Percentiles rank a stretch among this genome's conserved stretches.
Evolutionary conservation across 2,113 vertebrate species (phyloP).

Genomic region (Scytalopus superciliaris): DNA sequence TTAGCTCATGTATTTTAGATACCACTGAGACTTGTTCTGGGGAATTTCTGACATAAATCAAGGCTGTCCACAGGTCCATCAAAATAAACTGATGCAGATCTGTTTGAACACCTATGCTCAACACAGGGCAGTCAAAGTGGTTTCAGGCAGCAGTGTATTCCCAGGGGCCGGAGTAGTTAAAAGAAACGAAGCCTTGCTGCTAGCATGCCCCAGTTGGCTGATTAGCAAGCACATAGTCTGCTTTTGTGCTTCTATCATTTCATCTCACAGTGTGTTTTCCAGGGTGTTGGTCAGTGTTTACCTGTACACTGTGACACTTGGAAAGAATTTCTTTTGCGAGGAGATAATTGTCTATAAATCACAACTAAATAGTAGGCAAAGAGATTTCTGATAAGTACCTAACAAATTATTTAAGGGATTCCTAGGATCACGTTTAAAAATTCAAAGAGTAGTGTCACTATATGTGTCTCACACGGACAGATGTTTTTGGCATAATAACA

Average conservation of each 20-base stretch:
- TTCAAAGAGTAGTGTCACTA: background rate
- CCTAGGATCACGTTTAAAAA: conserved; percentile 1
- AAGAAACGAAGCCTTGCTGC: background rate
- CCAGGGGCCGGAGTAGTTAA: background rate
- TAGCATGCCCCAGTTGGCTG: conserved; percentile 15
- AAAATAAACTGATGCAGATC: conserved; percentile 4
- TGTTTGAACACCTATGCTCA: conserved; percentile 2
- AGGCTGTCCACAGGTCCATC: conserved; percentile 3
- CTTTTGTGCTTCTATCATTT: background rate
- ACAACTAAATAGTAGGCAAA: background rate
- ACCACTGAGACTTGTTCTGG: background rate
- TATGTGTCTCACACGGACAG: background rate
- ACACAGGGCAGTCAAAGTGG: conserved; percentile 16
- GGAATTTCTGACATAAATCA: conserved; percentile 18
- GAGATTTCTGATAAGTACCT: conserved; percentile 10
- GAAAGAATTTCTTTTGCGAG: conserved; percentile 5
- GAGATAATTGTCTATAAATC: conserved; percentile 42
- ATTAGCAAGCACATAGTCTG: background rate
- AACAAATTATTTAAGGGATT: conserved; percentile 37
- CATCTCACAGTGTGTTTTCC: background rate
- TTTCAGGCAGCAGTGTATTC: conserved; percentile 10
- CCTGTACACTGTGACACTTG: background rate
- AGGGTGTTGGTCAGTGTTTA: conserved; percentile 51
- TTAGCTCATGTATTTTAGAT: conserved; percentile 48
- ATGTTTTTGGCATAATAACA: background rate